A percentile compares a stretch with the other conserved stretches of the same genome.
These are phyloP conservation scores for Ectropis grisescens DNA, from an alignment of 1,140 invertebrate genomes.

Conservation along the genomic window DNA sequence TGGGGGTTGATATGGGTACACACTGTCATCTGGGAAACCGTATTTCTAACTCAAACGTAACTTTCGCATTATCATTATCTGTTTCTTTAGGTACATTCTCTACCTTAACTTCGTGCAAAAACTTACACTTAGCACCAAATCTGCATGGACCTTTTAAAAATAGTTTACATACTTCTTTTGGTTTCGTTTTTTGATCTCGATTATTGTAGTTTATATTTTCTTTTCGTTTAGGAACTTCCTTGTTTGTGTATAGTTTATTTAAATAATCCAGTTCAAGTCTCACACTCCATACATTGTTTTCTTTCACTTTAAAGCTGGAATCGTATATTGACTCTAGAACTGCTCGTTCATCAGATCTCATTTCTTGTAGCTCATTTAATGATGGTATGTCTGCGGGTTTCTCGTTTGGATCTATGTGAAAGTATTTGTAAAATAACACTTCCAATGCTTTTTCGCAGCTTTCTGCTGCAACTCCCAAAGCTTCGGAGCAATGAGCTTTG, in stretches of 20 bases:
- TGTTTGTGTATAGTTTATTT: conserved; percentile 72
- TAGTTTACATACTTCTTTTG: conserved; percentile 77
- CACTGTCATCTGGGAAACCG: conserved; percentile 77
- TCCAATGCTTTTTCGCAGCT: conserved; percentile 77
- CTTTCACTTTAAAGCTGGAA: conserved; percentile 75
- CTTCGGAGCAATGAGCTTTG: conserved; percentile 79
- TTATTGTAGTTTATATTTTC: conserved; percentile 51
- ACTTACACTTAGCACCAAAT: conserved; percentile 79
- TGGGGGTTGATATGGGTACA: conserved; percentile 81
- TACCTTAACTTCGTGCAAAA: conserved; percentile 74
- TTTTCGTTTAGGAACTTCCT: conserved; percentile 52
- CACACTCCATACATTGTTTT: conserved; percentile 77
- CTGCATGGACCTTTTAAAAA: conserved; percentile 77
- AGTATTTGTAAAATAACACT: conserved; percentile 79
- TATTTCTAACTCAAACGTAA: conserved; percentile 78
- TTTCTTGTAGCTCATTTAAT: conserved; percentile 71
- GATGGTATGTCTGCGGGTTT: conserved; percentile 52
- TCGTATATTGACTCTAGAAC: conserved; percentile 83
- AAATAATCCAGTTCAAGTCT: conserved; percentile 78
- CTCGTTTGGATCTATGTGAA: conserved; percentile 59
- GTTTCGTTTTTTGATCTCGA: conserved; percentile 61
- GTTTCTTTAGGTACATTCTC: conserved; percentile 14
- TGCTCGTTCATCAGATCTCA: conserved; percentile 77
- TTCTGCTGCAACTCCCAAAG: conserved; percentile 73
- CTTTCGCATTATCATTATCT: conserved; percentile 28